A percentile compares a stretch with the other conserved stretches of the same genome.
These are phyloP conservation scores for Patiria miniata DNA, from an alignment of 35 echinoderm and acorn worm species.

Conservation along the genomic window DNA sequence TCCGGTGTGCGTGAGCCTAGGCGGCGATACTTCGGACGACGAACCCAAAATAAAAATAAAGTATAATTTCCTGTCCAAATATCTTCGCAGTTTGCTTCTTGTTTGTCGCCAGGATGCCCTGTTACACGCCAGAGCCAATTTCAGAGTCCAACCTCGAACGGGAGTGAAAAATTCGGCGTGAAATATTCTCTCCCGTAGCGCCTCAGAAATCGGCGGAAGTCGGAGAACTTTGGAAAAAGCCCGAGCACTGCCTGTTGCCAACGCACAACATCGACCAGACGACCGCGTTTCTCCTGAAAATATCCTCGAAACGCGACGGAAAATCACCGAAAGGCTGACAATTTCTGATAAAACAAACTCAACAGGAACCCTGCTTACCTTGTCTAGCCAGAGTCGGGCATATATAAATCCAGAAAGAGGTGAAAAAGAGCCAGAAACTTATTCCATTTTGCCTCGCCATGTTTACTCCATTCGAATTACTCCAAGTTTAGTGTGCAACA, in stretches of 20 bases:
- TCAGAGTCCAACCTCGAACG: background rate
- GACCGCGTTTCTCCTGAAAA: background rate
- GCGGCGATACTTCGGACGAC: too few relatives aligned
- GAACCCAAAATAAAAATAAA: too few relatives aligned
- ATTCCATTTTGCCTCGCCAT: conserved; percentile 19
- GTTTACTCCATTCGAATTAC: conserved; percentile 13
- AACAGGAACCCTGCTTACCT: conserved; percentile 8
- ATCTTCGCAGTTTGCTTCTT: conserved; percentile 8
- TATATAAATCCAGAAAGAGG: conserved; percentile 15
- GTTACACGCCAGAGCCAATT: conserved; percentile 1
- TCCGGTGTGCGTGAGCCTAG: too few relatives aligned
- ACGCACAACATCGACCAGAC: background rate
- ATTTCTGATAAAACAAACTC: conserved; percentile 8
- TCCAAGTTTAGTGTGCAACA: conserved; percentile 18
- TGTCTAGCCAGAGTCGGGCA: conserved; percentile 1
- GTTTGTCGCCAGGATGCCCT: background rate
- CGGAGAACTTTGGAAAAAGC: background rate
- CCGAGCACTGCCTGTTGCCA: conserved; percentile 10
- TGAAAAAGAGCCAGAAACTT: conserved; percentile 20
- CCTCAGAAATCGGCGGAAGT: background rate
- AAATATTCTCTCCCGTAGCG: conserved; percentile 11
- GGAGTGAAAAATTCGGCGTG: background rate
- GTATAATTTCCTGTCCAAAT: background rate
- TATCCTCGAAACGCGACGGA: background rate
- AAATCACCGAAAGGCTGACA: background rate